Evolutionary conservation across 1,140 invertebrate species (phyloP).

Genomic region (Paraescarpia echinospica): DNA sequence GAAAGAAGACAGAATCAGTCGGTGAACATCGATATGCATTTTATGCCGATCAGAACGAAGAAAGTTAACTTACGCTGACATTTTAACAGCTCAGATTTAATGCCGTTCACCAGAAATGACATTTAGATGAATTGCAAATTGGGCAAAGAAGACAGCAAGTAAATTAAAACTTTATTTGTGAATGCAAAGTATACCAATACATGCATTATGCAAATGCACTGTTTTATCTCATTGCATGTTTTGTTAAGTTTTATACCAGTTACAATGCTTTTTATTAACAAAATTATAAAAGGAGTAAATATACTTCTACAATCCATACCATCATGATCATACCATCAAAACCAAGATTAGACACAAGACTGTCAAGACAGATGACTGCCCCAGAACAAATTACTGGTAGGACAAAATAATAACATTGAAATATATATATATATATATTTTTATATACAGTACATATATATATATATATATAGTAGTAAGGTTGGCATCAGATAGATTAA

Average conservation of each 20-base stretch:
- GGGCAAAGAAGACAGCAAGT: neutral
- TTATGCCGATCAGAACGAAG: neutral
- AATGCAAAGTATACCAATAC: neutral
- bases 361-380: no score
- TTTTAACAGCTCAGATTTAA: neutral
- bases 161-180: neutral
- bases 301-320: no score
- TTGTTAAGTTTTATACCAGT: neutral
- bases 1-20: neutral
- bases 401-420: no score
- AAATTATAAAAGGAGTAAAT: no score
- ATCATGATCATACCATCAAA: no score
- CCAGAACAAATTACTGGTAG: no score
- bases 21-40: neutral
- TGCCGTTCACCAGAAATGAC: neutral
- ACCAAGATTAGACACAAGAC: no score
- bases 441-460: no score
- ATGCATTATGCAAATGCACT: neutral
- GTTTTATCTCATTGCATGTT: neutral
- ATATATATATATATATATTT: no score
- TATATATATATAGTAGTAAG: no score
- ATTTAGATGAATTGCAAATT: neutral
- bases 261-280: neutral
- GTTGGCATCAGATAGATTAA: no score
- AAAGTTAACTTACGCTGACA: neutral